These are phyloP conservation scores for Drosophila greeni DNA, from an alignment of 2,888 invertebrate genomes.

Conservation along the genomic window DNA sequence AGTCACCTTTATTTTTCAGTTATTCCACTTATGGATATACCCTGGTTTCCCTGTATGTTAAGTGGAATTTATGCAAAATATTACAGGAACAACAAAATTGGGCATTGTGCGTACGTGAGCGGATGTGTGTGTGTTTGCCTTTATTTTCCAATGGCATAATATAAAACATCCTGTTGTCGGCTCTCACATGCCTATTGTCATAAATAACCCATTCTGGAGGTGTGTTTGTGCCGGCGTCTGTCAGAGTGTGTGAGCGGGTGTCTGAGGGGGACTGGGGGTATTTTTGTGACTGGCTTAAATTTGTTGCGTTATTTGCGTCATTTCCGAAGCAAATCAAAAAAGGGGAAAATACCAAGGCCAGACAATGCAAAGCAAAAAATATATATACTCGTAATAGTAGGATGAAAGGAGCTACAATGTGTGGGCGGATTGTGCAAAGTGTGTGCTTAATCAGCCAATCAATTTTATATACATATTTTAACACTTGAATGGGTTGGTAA, in stretches of 20 bases:
- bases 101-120: conserved; percentile 27
- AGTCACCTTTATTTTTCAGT: too few relatives aligned
- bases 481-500: conserved; percentile 56
- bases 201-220: conserved; percentile 57
- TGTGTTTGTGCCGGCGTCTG: conserved; percentile 23
- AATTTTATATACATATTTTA: conserved; percentile 65
- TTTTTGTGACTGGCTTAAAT: conserved; percentile 60
- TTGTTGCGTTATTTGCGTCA: conserved; percentile 72
- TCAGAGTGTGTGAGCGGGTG: conserved; percentile 25
- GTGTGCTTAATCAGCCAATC: conserved; percentile 65
- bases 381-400: conserved; percentile 36
- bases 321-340: conserved; percentile 70
- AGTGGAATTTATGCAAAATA: conserved; percentile 55
- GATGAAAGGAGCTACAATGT: conserved; percentile 27
- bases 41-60: conserved; percentile 1
- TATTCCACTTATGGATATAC: not conserved
- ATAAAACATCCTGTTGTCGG: conserved; percentile 69
- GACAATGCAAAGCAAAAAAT: conserved; percentile 35
- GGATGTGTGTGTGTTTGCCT: conserved; percentile 43
- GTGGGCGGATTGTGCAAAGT: conserved; percentile 26
- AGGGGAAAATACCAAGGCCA: conserved; percentile 48
- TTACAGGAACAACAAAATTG: conserved; percentile 48
- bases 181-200: conserved; percentile 51
- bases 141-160: conserved; percentile 61
- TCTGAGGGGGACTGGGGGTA: conserved; percentile 33